These are phyloP conservation scores for Itoplectis maculator DNA, from an alignment of 2,888 invertebrate genomes.

Conservation along the genomic window DNA sequence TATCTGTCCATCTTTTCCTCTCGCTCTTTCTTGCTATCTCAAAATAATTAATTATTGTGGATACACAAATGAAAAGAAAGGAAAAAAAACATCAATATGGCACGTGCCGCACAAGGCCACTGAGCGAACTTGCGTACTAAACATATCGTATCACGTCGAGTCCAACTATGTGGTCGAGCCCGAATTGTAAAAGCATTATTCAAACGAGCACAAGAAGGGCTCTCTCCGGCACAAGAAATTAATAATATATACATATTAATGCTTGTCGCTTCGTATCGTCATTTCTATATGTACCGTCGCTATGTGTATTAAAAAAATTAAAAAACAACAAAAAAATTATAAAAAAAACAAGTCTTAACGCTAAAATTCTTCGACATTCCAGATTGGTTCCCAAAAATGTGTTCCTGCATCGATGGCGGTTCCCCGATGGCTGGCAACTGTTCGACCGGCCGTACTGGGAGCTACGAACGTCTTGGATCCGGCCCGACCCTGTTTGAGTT, in stretches of 20 bases:
- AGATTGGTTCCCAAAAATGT: constrained; percentile 80
- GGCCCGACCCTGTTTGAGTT: constrained; percentile 71
- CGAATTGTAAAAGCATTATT: constrained; percentile 67
- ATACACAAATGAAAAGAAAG: constrained; percentile 13
- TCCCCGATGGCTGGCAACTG: constrained; percentile 64
- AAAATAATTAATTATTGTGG: constrained; percentile 9
- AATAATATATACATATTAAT: constrained; percentile 28
- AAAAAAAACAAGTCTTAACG: neutral
- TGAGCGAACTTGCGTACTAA: constrained; percentile 68
- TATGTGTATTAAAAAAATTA: neutral
- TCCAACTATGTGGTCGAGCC: constrained; percentile 69
- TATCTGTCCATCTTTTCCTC: constrained; percentile 9
- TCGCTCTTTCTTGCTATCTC: constrained; percentile 25
- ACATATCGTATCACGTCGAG: constrained; percentile 67
- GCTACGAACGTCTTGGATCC: constrained; percentile 73
- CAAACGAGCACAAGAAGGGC: constrained; percentile 68
- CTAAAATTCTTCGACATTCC: constrained; percentile 58
- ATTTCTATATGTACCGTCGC: constrained; percentile 1
- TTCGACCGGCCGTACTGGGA: constrained; percentile 63
- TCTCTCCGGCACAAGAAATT: constrained; percentile 60
- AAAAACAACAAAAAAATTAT: neutral
- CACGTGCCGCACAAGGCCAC: constrained; percentile 61
- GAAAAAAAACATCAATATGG: constrained; percentile 6
- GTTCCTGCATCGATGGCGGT: constrained; percentile 74
- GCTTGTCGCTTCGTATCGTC: constrained; percentile 51